These are phyloP conservation scores for Danionella cerebrum DNA, from an alignment of 2,113 vertebrate genomes.

Conservation along the genomic window DNA sequence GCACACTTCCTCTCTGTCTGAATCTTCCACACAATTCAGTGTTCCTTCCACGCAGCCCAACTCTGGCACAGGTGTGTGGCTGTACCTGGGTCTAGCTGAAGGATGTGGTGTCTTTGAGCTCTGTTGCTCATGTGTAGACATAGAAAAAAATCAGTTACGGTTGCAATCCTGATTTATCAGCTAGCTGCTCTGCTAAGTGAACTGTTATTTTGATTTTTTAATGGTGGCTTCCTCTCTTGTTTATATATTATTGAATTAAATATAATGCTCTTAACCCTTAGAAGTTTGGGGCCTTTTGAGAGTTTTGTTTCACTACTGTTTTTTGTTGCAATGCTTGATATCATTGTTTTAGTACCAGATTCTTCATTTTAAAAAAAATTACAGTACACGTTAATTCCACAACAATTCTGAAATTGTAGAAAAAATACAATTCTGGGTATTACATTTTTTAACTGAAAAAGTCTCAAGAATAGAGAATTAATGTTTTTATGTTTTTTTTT, in stretches of 20 bases:
- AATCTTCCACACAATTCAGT: slow-evolving; percentile 21
- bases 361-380: no score
- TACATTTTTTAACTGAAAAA: no score
- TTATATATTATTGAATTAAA: no score
- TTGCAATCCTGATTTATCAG: slow-evolving; percentile 33
- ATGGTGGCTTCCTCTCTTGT: slow-evolving; percentile 28
- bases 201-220: slow-evolving; percentile 41
- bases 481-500: no score
- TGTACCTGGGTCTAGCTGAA: slow-evolving; percentile 11
- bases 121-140: slow-evolving; percentile 27
- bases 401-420: no score
- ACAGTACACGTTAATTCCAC: no score
- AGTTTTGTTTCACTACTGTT: no score
- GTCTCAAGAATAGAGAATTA: no score
- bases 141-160: slow-evolving; percentile 34
- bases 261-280: slow-evolving; percentile 3
- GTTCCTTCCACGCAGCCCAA: slow-evolving; percentile 20
- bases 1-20: slow-evolving; percentile 40
- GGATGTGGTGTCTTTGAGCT: slow-evolving; percentile 38
- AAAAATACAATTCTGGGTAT: no score
- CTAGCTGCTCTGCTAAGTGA: slow-evolving; percentile 32
- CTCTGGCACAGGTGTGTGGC: slow-evolving; percentile 16
- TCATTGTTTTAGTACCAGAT: no score
- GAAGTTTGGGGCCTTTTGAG: no score
- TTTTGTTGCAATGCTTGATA: no score